Evolutionary conservation across 2,888 invertebrate species (phyloP).

Genomic region (Habrosyne pyritoides): DNA sequence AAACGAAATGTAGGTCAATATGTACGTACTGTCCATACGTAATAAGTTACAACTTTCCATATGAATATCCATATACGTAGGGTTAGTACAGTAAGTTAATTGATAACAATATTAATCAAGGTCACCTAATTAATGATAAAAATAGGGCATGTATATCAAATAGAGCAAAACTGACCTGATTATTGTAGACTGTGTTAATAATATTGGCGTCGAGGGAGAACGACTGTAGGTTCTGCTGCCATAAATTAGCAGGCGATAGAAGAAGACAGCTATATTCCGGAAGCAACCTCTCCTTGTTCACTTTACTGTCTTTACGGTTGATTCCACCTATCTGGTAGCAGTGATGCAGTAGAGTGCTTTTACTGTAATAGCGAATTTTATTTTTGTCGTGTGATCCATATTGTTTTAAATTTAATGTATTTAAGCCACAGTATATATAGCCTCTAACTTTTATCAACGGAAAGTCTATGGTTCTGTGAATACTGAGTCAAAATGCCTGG

Average conservation of each 20-base stretch:
- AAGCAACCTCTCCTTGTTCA: constrained; percentile 86
- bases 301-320: constrained; percentile 82
- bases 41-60: too few relatives aligned
- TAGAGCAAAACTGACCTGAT: constrained; percentile 85
- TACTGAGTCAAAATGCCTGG: too few relatives aligned
- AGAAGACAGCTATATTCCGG: constrained; percentile 96
- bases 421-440: background rate
- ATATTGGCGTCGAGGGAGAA: constrained; percentile 92
- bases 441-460: too few relatives aligned
- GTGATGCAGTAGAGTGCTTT: constrained; percentile 89
- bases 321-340: constrained; percentile 94
- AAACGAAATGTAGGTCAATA: too few relatives aligned
- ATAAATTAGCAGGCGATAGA: constrained; percentile 96
- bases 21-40: too few relatives aligned
- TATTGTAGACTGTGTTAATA: constrained; percentile 91
- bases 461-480: too few relatives aligned
- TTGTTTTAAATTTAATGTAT: background rate
- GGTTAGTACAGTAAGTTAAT: background rate
- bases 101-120: background rate
- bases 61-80: background rate
- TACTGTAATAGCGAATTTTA: constrained; percentile 72
- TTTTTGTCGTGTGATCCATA: background rate
- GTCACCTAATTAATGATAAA: constrained; percentile 1
- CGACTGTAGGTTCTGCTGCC: constrained; percentile 92
- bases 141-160: background rate